Evolutionary conservation across 2,797 vertebrate species (phyloP), one percentile per base, ranked within the genome.

Genomic region (Hephaestus fuliginosus): DNA sequence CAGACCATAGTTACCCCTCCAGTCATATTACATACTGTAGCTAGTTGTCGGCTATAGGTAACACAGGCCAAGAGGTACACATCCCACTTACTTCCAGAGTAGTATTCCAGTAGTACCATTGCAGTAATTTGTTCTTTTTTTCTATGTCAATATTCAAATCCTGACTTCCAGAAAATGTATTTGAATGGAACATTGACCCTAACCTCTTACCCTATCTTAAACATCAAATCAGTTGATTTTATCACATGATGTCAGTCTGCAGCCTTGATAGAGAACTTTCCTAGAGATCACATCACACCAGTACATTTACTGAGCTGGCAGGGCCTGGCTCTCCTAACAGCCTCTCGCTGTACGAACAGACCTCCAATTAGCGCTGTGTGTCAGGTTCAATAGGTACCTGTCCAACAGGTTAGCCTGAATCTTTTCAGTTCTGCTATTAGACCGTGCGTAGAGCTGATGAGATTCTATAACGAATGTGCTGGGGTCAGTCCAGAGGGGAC

Each of bases 231-330:
- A 25, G 52, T 33, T 52, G 30, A 52, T 71, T 11, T 41, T 18
- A 14, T 60, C 14, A 33, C 30, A 36, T 44, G 12, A 52, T 57
- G 28, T 44, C 9, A 17, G 51, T 46, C 18, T 5, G 15, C 43
- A 41, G 55, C 36, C 43, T 49, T 20, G 25, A 30, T 12, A 11
- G 17, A 75, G 12, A 58, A 17, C 46, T 25, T 43, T 76, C 55
- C 20, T 65, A 46, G 18, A 49, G 70, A 56, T 85, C 72, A 56
- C n/a, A 5, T 80, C 79, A 58, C 73, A 69, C 17, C 49, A 36
- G 65, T 58, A 39, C 74, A 22, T 55, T 67, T 43, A 49, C 17
- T 30, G 44, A 83, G 66, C 58, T 30, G 70, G 25, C 33, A 58
- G 48, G 7, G 20, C 71, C 52, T 4, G 77, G 62, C 30, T 72